phyloP scores from a whole-genome alignment of 64 coral and sea anemone species.

The Montipora sp. region DNA sequence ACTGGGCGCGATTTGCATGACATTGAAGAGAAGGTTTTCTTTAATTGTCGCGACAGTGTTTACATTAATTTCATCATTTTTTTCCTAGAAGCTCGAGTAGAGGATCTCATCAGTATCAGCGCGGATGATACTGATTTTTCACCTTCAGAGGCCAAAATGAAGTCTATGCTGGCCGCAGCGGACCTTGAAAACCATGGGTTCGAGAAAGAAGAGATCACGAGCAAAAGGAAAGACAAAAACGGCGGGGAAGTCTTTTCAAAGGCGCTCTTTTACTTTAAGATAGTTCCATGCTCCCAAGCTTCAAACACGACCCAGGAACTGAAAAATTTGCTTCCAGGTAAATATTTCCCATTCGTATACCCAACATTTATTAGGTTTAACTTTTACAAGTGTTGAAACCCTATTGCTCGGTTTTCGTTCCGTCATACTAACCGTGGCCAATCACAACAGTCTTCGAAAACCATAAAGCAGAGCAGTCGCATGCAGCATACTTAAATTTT shows the following conservation, averaged over 20 bases:
- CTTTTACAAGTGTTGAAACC: too few species aligned
- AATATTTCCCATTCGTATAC: too few species aligned
- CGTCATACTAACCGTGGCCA: too few species aligned
- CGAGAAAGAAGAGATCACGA: background rate
- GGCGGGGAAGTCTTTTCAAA: background rate
- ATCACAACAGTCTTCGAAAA: too few species aligned
- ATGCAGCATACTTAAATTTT: too few species aligned
- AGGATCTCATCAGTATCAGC: background rate
- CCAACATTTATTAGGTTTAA: too few species aligned
- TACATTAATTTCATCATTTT: background rate
- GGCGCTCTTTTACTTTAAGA: background rate
- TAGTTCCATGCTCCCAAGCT: background rate
- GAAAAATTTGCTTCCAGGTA: background rate
- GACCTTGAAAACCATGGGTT: constrained; percentile 4
- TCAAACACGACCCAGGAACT: background rate
- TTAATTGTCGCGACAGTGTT: background rate
- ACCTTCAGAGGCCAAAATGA: background rate
- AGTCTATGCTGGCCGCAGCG: background rate
- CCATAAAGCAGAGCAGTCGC: too few species aligned
- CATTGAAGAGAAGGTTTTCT: background rate
- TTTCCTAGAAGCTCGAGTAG: background rate
- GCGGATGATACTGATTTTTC: background rate
- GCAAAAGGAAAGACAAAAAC: background rate
- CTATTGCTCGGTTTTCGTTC: too few species aligned
- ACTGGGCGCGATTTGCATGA: background rate